Evolutionary conservation across 1,140 invertebrate species (phyloP), one percentile per base, ranked within the genome.

Genomic region (Thereuonema tuberculata): DNA sequence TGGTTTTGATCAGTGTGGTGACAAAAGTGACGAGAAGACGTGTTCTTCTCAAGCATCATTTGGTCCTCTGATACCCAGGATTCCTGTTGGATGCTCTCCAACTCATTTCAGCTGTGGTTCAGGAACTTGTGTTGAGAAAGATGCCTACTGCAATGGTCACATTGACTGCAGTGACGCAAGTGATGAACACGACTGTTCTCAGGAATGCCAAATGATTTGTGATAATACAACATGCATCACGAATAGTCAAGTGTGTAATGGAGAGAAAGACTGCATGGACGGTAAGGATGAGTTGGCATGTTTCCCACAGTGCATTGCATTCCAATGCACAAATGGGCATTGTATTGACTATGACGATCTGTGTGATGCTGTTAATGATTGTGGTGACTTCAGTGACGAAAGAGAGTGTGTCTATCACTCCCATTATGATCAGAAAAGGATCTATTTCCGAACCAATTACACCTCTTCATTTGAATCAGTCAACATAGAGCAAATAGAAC

Each of bases 231-330:
- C 82, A 54, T 84, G 82, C 69, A 76, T 84, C 47, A 65, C 74
- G 17, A 81, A 83, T 9, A 72, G 77, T 2, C 78, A 78, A 58
- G 72, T 89, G 27, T 93, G 90, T 69, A 85, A 93, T 71, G 85
- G 86, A 9, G 75, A 82, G 2, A 73, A 84, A 25, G 82, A 92
- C 68, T 93, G 90, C 68, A 74, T 76, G 48, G 88, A 92, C 68
- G 83, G 84, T 66, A 81, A 78, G 27, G 89, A 93, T 69, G 89
- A 93, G 71, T 72, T 64, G 1, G 78, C 79, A 56, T 86, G 83
- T 66, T 64, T 17, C 46, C 27, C 12, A 24, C 37, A 61, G 21
- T 21, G 43, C 17, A 24, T 25, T 24, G 71, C 75, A 59, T 76
- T 74, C 65, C 68, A 71, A 60, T 76, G 75, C 63, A 69, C 67